phyloP scores from a whole-genome alignment of 2,113 vertebrate species.

The Crotalus tigris region DNA sequence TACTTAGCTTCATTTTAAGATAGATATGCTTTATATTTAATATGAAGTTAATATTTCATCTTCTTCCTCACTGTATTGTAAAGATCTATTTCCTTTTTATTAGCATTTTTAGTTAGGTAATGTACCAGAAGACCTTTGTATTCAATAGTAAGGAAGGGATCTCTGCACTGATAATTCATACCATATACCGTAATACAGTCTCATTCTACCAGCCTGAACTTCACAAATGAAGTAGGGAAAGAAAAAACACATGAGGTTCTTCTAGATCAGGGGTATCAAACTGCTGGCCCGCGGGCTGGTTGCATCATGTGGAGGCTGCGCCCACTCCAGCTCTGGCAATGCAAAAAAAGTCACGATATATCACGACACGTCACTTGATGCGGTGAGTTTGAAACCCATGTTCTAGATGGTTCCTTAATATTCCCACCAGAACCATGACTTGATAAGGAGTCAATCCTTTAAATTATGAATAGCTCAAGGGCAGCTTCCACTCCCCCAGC shows the following conservation, averaged over 20 bases:
- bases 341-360: no score
- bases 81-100: neutral
- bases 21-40: slow-evolving; percentile 7
- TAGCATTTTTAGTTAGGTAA: neutral
- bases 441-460: neutral
- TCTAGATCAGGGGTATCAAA: neutral
- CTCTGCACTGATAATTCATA: neutral
- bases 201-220: neutral
- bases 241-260: neutral
- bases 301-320: no score
- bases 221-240: neutral
- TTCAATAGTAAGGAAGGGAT: neutral
- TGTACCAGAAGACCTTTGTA: neutral
- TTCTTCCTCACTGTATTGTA: neutral
- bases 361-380: no score
- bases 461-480: neutral
- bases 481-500: neutral
- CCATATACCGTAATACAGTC: neutral
- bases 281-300: no score
- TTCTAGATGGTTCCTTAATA: neutral
- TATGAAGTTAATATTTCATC: neutral
- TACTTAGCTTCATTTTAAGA: neutral
- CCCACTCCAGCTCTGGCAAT: no score
- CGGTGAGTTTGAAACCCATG: no score
- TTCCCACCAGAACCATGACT: neutral